Percentiles rank a stretch among this genome's conserved stretches.
These are phyloP conservation scores for Poeciliopsis turneri DNA, from an alignment of 2,797 vertebrate genomes.

Conservation along the genomic window DNA sequence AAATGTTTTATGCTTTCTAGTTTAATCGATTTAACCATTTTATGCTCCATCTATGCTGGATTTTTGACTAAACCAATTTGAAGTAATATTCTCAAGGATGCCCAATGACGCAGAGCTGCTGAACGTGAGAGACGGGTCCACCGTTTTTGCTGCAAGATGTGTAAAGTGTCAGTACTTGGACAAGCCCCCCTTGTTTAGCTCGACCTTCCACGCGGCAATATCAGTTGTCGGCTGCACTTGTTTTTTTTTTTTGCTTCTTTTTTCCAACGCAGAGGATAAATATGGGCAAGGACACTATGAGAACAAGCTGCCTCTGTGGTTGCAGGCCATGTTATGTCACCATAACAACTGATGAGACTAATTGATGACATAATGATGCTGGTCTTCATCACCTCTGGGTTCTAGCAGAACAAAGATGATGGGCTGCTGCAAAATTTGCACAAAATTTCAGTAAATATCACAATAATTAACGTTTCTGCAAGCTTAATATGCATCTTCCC, in stretches of 20 bases:
- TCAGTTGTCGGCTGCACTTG: constrained; percentile 41
- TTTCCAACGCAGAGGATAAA: constrained; percentile 27
- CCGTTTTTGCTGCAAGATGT: constrained; percentile 22
- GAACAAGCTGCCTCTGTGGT: constrained; percentile 29
- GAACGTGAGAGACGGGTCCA: constrained; percentile 8
- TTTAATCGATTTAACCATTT: constrained; percentile 19
- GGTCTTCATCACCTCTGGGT: constrained; percentile 47
- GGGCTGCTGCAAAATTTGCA: background rate
- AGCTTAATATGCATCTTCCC: background rate
- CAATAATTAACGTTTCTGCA: background rate
- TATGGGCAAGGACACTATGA: constrained; percentile 47
- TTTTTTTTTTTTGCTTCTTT: constrained; percentile 22
- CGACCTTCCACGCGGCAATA: constrained; percentile 60
- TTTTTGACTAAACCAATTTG: constrained; percentile 8
- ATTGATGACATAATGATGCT: constrained; percentile 57
- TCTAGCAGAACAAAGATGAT: constrained; percentile 4
- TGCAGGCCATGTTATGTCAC: constrained; percentile 55
- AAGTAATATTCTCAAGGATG: constrained; percentile 5
- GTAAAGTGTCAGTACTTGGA: constrained; percentile 17
- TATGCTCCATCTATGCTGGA: constrained; percentile 13
- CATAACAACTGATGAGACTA: constrained; percentile 58
- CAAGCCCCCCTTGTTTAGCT: constrained; percentile 25
- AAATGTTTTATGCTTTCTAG: constrained; percentile 25
- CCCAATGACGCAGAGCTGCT: constrained; percentile 20
- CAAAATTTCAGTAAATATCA: background rate